Conservation (phyloP, 2,797 vertebrate genomes). For the Rachycentron canadum region DNA sequence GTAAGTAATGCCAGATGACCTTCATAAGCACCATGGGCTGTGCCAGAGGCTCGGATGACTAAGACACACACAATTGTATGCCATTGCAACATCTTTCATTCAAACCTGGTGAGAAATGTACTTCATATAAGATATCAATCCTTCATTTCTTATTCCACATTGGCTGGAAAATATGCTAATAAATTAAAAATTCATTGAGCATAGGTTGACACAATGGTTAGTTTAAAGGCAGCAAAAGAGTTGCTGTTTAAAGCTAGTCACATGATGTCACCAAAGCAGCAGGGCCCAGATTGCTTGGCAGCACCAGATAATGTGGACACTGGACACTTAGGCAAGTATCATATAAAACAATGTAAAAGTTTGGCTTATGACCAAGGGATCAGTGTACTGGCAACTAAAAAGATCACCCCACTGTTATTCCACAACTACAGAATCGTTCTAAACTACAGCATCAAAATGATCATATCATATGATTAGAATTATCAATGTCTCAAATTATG, state of each 20-base stretch:
- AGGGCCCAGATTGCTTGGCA: not conserved
- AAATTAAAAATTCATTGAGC: not conserved
- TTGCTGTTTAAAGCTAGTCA: not conserved
- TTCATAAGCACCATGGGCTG: slow-evolving; percentile 21
- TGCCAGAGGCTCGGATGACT: slow-evolving; percentile 25
- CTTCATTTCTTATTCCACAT: not conserved
- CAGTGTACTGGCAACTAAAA: not conserved
- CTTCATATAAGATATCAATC: not conserved
- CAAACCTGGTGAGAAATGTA: not conserved
- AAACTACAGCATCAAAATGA: not conserved
- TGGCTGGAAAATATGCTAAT: not conserved
- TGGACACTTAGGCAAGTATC: not conserved
- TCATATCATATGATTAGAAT: not conserved
- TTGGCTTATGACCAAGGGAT: not conserved
- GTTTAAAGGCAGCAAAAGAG: not conserved
- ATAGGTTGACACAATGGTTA: not conserved
- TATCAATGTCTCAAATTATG: not conserved
- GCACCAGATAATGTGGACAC: not conserved
- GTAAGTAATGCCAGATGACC: slow-evolving; percentile 42
- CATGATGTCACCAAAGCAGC: not conserved
- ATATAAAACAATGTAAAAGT: not conserved
- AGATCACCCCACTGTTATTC: not conserved
- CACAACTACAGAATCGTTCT: not conserved
- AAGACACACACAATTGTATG: not conserved
- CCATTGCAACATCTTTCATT: slow-evolving; percentile 21